phyloP scores from a whole-genome alignment of 1,140 invertebrate species.

The Procambarus clarkii region DNA sequence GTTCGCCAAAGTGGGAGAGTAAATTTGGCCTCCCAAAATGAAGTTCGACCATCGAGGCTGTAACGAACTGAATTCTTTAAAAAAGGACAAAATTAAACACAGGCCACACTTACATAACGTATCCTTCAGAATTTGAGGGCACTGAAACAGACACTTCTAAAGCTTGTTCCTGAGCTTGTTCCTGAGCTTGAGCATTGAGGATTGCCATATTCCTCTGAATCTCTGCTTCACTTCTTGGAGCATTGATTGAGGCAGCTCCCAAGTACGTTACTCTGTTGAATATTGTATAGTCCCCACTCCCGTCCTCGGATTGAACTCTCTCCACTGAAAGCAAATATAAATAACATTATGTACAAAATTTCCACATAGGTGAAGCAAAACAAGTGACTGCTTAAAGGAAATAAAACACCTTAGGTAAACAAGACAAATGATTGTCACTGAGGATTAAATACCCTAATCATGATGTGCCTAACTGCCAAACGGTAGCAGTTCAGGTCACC shows the following conservation, averaged over 20 bases:
- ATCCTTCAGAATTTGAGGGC: conserved; percentile 88
- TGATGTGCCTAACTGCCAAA: too few species aligned
- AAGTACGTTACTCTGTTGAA: conserved; percentile 96
- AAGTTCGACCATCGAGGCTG: neutral
- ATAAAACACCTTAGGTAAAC: too few species aligned
- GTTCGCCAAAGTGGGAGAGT: too few species aligned
- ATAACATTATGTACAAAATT: neutral
- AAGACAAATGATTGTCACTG: too few species aligned
- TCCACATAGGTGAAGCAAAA: too few species aligned
- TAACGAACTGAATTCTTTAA: too few species aligned
- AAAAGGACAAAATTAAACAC: neutral
- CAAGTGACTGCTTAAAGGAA: too few species aligned
- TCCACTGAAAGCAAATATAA: conserved; percentile 28
- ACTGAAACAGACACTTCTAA: conserved; percentile 89
- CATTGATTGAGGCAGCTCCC: conserved; percentile 93
- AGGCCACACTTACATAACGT: conserved; percentile 78
- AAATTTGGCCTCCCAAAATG: too few species aligned
- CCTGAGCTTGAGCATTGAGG: conserved; percentile 87
- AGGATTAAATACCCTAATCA: too few species aligned
- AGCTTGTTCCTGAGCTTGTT: conserved; percentile 83
- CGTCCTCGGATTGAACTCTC: conserved; percentile 42
- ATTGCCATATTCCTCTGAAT: conserved; percentile 96
- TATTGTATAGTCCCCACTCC: conserved; percentile 88
- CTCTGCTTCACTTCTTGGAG: conserved; percentile 95
- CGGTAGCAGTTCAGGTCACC: too few species aligned